phyloP scores from a whole-genome alignment of 2,888 invertebrate species.

The Lithophane socia region DNA sequence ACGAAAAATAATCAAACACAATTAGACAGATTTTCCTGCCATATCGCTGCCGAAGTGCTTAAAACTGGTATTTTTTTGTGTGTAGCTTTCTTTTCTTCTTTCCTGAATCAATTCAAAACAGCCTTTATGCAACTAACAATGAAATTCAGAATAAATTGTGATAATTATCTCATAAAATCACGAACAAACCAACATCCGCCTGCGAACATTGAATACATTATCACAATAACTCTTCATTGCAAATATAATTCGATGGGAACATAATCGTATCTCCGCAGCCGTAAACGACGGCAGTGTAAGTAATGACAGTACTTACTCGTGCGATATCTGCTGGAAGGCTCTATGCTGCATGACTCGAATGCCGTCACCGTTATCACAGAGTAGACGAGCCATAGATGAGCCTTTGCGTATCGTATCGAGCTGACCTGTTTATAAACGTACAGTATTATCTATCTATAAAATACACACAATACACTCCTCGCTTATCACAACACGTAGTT shows the following conservation, averaged over 20 bases:
- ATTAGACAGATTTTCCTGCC: too few species aligned
- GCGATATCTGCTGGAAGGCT: constrained; percentile 88
- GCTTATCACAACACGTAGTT: background rate
- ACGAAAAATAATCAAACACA: too few species aligned
- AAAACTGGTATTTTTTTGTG: too few species aligned
- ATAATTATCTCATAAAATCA: constrained; percentile 6
- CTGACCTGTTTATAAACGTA: constrained; percentile 84
- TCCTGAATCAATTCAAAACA: too few species aligned
- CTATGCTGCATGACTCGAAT: constrained; percentile 91
- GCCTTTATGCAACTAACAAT: background rate
- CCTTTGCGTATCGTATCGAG: constrained; percentile 91
- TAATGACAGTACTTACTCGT: constrained; percentile 74
- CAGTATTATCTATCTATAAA: constrained; percentile 9
- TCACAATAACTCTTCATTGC: constrained; percentile 32
- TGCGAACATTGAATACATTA: constrained; percentile 16
- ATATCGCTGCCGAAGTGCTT: too few species aligned
- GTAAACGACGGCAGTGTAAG: constrained; percentile 22
- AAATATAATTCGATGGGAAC: constrained; percentile 35
- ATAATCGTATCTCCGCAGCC: constrained; percentile 10
- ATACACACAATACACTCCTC: constrained; percentile 1
- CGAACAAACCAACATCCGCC: background rate
- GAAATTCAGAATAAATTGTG: background rate
- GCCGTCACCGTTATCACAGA: constrained; percentile 93
- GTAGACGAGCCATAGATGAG: constrained; percentile 91
- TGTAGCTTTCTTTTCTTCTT: too few species aligned